These are phyloP conservation scores for Meleagris gallopavo DNA, from an alignment of 2,113 vertebrate species.

Conservation along the genomic window DNA sequence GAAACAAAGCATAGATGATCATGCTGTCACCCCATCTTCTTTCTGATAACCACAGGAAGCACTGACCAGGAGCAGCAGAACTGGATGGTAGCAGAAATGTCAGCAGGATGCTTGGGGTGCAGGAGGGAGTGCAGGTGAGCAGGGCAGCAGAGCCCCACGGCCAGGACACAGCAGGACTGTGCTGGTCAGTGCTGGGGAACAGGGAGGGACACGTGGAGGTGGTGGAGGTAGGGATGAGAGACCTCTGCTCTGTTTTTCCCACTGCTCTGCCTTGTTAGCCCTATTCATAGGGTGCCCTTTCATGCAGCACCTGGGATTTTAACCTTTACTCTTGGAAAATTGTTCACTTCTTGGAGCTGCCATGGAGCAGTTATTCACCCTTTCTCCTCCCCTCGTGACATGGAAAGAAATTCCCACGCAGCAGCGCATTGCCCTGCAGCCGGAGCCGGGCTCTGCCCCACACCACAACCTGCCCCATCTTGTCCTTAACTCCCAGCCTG, in stretches of 20 bases:
- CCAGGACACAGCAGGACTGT: neutral
- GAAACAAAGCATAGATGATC: accelerated
- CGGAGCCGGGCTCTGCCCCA: neutral
- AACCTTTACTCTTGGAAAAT: conserved; percentile 66
- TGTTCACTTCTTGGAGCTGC: conserved; percentile 60
- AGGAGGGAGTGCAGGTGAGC: neutral
- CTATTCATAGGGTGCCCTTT: conserved; percentile 33
- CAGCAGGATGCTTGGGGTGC: neutral
- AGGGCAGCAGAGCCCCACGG: too few species aligned
- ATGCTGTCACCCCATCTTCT: neutral
- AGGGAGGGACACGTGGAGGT: neutral
- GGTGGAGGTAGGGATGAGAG: neutral
- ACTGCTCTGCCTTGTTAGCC: neutral
- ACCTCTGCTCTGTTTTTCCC: neutral
- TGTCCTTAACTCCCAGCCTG: conserved; percentile 12
- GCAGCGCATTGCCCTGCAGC: neutral
- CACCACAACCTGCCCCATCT: accelerated
- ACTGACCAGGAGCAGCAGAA: neutral
- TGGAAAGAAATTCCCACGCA: conserved; percentile 55
- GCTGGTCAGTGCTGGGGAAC: neutral
- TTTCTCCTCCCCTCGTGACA: conserved; percentile 9
- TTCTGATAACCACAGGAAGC: neutral
- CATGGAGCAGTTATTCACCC: conserved; percentile 1
- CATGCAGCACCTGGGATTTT: neutral
- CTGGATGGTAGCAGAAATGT: neutral